These are phyloP conservation scores for Ascaphus truei DNA, from an alignment of 2,113 vertebrate species.

Conservation along the genomic window DNA sequence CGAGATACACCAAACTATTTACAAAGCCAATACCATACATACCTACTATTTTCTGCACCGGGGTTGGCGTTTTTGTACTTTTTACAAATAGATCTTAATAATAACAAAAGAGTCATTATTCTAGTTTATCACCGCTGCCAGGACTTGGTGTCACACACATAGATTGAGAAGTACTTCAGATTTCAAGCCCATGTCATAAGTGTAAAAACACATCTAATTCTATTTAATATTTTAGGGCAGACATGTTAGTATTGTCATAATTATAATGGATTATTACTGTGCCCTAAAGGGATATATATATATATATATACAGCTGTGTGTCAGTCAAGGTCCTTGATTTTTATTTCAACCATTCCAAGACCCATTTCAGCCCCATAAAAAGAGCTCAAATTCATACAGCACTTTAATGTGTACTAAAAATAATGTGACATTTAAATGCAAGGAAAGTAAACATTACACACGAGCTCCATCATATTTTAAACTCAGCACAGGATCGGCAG, in stretches of 20 bases:
- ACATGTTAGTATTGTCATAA: background rate
- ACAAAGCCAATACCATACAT: too few relatives aligned
- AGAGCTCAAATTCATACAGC: background rate
- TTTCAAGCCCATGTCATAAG: background rate
- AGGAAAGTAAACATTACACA: slow-evolving; percentile 6
- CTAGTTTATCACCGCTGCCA: too few relatives aligned
- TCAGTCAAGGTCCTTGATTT: slow-evolving; percentile 19
- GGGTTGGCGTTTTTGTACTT: too few relatives aligned
- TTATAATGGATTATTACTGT: background rate
- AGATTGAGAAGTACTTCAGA: background rate
- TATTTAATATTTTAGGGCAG: background rate
- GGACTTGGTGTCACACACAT: background rate
- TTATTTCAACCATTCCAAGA: slow-evolving; percentile 14
- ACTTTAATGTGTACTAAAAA: slow-evolving; percentile 2
- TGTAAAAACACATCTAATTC: background rate
- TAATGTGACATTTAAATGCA: slow-evolving; percentile 11
- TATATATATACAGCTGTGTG: background rate
- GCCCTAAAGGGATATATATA: background rate
- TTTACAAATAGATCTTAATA: too few relatives aligned
- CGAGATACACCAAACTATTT: too few relatives aligned
- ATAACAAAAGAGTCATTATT: too few relatives aligned
- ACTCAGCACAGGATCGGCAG: background rate
- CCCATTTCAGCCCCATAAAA: slow-evolving; percentile 6
- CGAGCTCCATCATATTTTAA: slow-evolving; percentile 8
- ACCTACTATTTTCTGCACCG: too few relatives aligned